Base-by-base conservation (phyloP, 1,140 invertebrate genomes). In the Trypoxylus dichotomus region DNA sequence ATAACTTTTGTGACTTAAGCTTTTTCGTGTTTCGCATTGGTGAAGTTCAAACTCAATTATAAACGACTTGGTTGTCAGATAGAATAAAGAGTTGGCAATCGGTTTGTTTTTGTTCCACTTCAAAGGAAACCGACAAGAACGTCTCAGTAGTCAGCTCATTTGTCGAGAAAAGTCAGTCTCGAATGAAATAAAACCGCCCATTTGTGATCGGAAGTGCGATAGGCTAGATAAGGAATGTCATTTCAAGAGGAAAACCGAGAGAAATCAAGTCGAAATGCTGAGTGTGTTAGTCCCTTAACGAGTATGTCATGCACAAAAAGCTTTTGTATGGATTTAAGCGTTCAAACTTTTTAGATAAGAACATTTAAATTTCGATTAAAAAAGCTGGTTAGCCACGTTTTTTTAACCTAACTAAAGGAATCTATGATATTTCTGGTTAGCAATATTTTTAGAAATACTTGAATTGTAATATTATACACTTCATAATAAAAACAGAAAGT, bases 171-270 rank as follows among this genome's bases (percentile, higher is more conserved):
- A 54, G 13, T 54, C 47, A 7, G 47, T n/a, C 13, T 54, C 15
- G 47, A 54, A 54, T 54, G 47, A 19, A 54, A n/a, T 54, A 54
- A 54, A 54, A 54, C 47, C 47, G 47, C 47, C 47, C 47, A 54
- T 54, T 54, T 54, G 13, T 54, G 47, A 54, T 19, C 6, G 19
- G 15, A 54, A 54, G 19, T 19, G 15, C 47, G 47, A n/a, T 54
- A 54, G 47, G 7, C 15, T 54, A 54, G 47, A 54, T 54, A 54
- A 54, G 47, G 19, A 54, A 15, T 54, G 47, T 54, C 47, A 54
- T 19, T 54, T 54, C 47, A 54, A 54, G 47, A 54, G 47, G 47
- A 54, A 54, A 54, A 54, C 19, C 47, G 47, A 54, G 19, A n/a
- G 47, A 54, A 54, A 19, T 54, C 47, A 54, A 54, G 19, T 19